Evolutionary conservation across 2,888 invertebrate species (phyloP).

Genomic region (Sinopyrophorus schimmeli): DNA sequence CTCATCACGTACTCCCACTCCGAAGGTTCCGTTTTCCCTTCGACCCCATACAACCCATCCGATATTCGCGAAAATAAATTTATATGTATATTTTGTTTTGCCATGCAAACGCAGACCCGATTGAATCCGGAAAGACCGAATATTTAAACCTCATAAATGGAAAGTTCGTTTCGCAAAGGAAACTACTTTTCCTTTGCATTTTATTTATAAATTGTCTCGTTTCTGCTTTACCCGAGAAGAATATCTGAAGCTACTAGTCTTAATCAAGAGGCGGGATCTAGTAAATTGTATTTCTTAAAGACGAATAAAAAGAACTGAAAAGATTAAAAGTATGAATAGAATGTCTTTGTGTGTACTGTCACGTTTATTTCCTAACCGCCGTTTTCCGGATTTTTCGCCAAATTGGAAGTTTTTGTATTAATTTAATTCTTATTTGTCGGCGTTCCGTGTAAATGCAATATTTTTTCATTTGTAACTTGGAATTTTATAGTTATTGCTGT

Average conservation of each 20-base stretch:
- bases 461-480: too few species aligned
- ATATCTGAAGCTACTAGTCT: slow-evolving; percentile 29
- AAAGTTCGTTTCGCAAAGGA: slow-evolving; percentile 24
- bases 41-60: slow-evolving; percentile 34
- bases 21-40: slow-evolving; percentile 29
- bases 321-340: slow-evolving; percentile 19
- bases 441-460: too few species aligned
- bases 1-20: slow-evolving; percentile 36
- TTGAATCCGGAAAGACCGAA: slow-evolving; percentile 30
- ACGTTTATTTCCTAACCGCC: too few species aligned
- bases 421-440: too few species aligned
- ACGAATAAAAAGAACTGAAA: slow-evolving; percentile 33
- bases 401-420: too few species aligned
- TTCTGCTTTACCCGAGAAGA: slow-evolving; percentile 12
- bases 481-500: too few species aligned
- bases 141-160: slow-evolving; percentile 30
- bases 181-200: slow-evolving; percentile 20
- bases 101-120: slow-evolving; percentile 30
- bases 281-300: slow-evolving; percentile 32
- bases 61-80: slow-evolving; percentile 36
- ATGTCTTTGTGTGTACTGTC: slow-evolving; percentile 12
- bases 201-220: slow-evolving; percentile 19
- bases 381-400: too few species aligned
- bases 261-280: slow-evolving; percentile 35
- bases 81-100: slow-evolving; percentile 36